A percentile compares a stretch with the other conserved stretches of the same genome.
Conservation (phyloP, 2,888 invertebrate genomes). For the Platerodrilus igneus region DNA sequence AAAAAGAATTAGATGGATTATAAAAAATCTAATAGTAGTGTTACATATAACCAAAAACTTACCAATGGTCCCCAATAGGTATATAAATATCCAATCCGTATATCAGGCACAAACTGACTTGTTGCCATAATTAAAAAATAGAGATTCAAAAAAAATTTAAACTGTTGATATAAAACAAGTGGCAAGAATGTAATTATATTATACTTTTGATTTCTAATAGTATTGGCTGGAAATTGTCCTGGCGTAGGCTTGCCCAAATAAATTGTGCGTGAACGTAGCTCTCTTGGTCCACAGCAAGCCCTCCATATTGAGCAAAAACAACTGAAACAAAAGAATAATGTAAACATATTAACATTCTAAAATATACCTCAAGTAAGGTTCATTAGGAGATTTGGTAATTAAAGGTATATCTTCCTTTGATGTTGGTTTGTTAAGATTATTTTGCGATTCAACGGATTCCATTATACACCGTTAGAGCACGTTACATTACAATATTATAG, state of each 20-base stretch:
- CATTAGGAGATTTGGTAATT: constrained; percentile 59
- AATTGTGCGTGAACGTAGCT: constrained; percentile 71
- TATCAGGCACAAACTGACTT: constrained; percentile 95
- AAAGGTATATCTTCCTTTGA: constrained; percentile 66
- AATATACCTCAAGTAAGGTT: constrained; percentile 51
- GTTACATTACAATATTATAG: no score
- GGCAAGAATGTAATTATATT: constrained; percentile 86
- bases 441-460: constrained; percentile 46
- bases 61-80: constrained; percentile 98
- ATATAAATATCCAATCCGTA: constrained; percentile 93
- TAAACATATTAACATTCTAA: constrained; percentile 10
- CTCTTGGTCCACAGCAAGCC: constrained; percentile 67
- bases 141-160: constrained; percentile 96
- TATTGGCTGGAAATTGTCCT: constrained; percentile 89
- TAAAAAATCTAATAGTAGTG: no score
- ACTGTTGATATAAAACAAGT: constrained; percentile 94
- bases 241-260: constrained; percentile 69
- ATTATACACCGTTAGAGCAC: no score
- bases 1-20: constrained; percentile 5
- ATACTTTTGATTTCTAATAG: constrained; percentile 98
- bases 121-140: constrained; percentile 98
- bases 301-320: constrained; percentile 73
- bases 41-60: constrained; percentile 36
- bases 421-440: constrained; percentile 42
- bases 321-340: constrained; percentile 50